Evolutionary conservation across 1,140 invertebrate genomes (phyloP), one percentile per base, ranked within the genome.

Genomic region (Nephila pilipes): DNA sequence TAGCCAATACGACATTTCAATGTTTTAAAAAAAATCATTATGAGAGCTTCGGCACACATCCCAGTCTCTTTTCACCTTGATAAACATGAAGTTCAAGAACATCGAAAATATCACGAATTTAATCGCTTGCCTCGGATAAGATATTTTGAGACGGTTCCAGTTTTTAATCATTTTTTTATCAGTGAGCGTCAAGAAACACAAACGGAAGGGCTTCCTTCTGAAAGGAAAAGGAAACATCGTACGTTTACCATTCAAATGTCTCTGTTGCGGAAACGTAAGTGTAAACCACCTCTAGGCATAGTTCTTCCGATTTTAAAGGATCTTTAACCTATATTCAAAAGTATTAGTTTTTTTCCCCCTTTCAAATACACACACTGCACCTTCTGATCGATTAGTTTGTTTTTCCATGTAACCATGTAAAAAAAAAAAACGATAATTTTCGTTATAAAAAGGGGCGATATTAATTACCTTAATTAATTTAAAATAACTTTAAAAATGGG

Each of bases 141-240:
- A 75, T 75, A 75, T 75, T 75, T 75, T 29, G 69, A 36, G 69
- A 36, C 69, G 16, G 32, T 18, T 32, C 29, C 69, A 32, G 18
- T 75, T 32, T 12, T 65, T 32, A 75, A 54, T 54, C 75, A 18
- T 25, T 22, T 22, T 32, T 80, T 80, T 80, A 80, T 80, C 75
- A 65, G 25, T 65, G n/a, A 36, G 25, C n/a, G 80, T 81, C 80
- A 55, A 81, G 57, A 54, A 85, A 85, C 83, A 58, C 12, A 36
- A 60, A 60, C 83, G 83, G 83, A 85, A 85, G 57, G 10, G 29
- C 83, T 54, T 85, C 83, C 83, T 58, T 20, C 22, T 14, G 4
- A 85, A 22, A 85, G 83, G 83, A 60, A 85, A 85, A 54, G 83
- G 46, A 85, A 85, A 54, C 54, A 85, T 2, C 2, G 25, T 85